Base-by-base conservation (phyloP, 2,888 invertebrate genomes). In the Hypselothyrea guttata region DNA sequence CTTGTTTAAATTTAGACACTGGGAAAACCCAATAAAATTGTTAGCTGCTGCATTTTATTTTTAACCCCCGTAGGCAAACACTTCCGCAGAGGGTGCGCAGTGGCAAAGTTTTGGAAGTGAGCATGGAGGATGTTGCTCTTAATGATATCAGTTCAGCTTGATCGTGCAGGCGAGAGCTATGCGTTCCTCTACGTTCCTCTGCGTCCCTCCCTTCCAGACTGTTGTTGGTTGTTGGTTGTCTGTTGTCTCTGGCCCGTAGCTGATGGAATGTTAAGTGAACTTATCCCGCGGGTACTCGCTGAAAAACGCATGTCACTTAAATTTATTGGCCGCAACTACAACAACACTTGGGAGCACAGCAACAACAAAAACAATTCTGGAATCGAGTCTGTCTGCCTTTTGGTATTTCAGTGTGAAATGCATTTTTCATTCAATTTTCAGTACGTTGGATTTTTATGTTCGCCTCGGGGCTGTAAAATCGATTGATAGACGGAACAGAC, bases 241-340 rank as follows among this genome's bases (percentile, higher is more conserved):
- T 31, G 9, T 44, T 37, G 35, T n/a, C 31, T 37, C 45, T 18
- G 22, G 46, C 82, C 84, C 84, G 74, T 82, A 78, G 84, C 49
- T 55, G 56, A 38, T 71, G 84, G 74, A 84, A 78, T 78, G 61
- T 73, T 67, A 74, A 84, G 85, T 77, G 63, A 78, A 78, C 71
- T 74, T 82, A 71, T 74, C 71, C 83, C 85, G 78, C 78, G 78
- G 83, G 82, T 82, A 78, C 78, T 78, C 67, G 85, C 83, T 75
- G 84, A 76, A 82, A 82, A 86, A 84, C 72, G 82, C 86, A 86
- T 84, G 82, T 82, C 82, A 82, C 84, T 86, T 77, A 67, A 82
- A 82, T 82, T 82, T 86, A 82, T 82, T 82, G 81, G 76, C 84
- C 83, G 64, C 84, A 68, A 63, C 74, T 68, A 63, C 63, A 37